Conservation (phyloP, 64 coral and sea anemone species). For the Exaiptasia diaphana region DNA sequence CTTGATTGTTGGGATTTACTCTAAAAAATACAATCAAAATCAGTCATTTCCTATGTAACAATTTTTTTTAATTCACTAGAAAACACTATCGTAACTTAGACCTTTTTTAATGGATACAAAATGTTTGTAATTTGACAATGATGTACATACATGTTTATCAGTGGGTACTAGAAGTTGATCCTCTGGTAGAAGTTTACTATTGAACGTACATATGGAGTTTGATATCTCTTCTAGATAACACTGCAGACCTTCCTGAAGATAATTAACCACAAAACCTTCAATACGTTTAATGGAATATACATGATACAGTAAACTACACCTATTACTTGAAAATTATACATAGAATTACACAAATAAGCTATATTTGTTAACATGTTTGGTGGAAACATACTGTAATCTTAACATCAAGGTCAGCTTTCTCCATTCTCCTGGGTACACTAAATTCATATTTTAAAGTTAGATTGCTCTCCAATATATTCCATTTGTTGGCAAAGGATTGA, state of each 20-base stretch:
- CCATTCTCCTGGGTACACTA: conserved; percentile 43
- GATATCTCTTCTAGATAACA: conserved; percentile 27
- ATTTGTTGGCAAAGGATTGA: conserved; percentile 67
- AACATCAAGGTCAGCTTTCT: conserved; percentile 41
- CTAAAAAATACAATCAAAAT: neutral
- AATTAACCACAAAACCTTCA: too few relatives aligned
- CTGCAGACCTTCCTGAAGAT: conserved; percentile 12
- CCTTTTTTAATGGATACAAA: too few relatives aligned
- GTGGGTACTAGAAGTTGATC: conserved; percentile 4
- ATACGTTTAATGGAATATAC: too few relatives aligned
- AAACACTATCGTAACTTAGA: too few relatives aligned
- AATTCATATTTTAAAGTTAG: conserved; percentile 38
- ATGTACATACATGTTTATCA: neutral
- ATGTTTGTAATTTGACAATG: too few relatives aligned
- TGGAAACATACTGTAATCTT: conserved; percentile 49
- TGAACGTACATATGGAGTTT: conserved; percentile 41
- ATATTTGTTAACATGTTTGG: neutral
- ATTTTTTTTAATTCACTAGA: too few relatives aligned
- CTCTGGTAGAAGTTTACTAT: conserved; percentile 18
- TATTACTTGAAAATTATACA: neutral
- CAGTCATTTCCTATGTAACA: neutral
- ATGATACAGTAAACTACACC: neutral
- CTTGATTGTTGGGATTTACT: neutral
- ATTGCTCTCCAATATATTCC: conserved; percentile 49
- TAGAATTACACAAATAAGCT: neutral